phyloP scores from a whole-genome alignment of 1,140 invertebrate species.

The Drosophila novamexicana region DNA sequence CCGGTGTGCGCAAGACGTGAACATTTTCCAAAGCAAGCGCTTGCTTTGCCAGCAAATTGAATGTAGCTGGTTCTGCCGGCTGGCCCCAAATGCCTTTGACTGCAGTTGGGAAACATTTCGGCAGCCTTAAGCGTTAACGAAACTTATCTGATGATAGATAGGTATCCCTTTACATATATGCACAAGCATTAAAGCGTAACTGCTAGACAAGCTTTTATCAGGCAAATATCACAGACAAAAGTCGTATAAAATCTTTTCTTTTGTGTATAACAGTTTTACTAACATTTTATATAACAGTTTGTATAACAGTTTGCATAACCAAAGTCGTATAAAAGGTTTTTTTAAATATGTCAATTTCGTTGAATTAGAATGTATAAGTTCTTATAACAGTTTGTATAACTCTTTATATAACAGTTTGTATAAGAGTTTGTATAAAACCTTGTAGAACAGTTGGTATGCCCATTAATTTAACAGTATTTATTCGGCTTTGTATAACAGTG shows the following conservation, averaged over 20 bases:
- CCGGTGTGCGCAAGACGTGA: background rate
- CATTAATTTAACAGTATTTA: too few relatives aligned
- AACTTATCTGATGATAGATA: conserved; percentile 2
- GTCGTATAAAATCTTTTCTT: too few relatives aligned
- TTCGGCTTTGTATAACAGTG: too few relatives aligned
- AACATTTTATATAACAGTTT: too few relatives aligned
- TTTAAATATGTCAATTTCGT: too few relatives aligned
- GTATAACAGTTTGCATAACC: too few relatives aligned
- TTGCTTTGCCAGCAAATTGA: conserved; percentile 19
- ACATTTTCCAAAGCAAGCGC: background rate
- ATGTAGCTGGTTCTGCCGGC: background rate
- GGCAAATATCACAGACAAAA: too few relatives aligned
- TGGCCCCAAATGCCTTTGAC: background rate
- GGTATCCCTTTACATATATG: background rate
- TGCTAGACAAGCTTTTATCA: background rate
- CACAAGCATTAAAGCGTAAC: background rate
- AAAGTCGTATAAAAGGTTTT: too few relatives aligned
- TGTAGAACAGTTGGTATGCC: too few relatives aligned
- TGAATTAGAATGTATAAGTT: too few relatives aligned
- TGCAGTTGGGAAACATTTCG: background rate
- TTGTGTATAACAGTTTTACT: too few relatives aligned
- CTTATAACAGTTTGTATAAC: too few relatives aligned
- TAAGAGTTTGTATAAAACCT: background rate
- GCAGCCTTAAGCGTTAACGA: background rate
- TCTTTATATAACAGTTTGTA: background rate